Evolutionary conservation across 2,888 invertebrate species (phyloP).

Genomic region (Chrysolina haemoptera): DNA sequence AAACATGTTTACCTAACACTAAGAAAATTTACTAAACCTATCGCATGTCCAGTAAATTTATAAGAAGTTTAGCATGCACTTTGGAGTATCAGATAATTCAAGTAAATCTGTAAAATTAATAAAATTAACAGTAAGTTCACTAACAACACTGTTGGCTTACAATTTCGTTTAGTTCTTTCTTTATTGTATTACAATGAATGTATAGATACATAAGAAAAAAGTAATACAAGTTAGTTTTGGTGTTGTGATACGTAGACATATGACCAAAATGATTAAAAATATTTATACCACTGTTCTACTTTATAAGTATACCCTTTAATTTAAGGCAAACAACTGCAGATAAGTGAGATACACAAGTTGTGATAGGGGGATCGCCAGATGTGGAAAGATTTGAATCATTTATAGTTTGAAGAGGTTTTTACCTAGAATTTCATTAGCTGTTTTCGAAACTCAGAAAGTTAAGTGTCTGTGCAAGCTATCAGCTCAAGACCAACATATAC

Average conservation of each 20-base stretch:
- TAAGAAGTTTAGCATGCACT: conserved; percentile 53
- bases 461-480: no score
- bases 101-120: conserved; percentile 17
- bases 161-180: conserved; percentile 1
- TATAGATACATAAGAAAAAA: conserved; percentile 34
- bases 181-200: conserved; percentile 40
- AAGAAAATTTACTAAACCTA: conserved; percentile 45
- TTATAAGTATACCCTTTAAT: neutral
- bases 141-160: conserved; percentile 22
- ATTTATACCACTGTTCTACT: conserved; percentile 15
- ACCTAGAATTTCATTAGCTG: no score
- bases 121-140: conserved; percentile 12
- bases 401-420: neutral
- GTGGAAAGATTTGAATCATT: neutral
- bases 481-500: no score
- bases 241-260: conserved; percentile 58
- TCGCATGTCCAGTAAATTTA: conserved; percentile 50
- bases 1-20: conserved; percentile 29
- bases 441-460: no score
- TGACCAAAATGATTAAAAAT: conserved; percentile 50
- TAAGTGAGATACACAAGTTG: conserved; percentile 3
- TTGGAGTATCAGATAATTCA: conserved; percentile 41
- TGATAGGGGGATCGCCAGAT: neutral
- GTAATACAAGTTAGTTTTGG: conserved; percentile 51
- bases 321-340: neutral